phyloP scores from a whole-genome alignment of 2,797 vertebrate species.

The Peromyscus aztecus region DNA sequence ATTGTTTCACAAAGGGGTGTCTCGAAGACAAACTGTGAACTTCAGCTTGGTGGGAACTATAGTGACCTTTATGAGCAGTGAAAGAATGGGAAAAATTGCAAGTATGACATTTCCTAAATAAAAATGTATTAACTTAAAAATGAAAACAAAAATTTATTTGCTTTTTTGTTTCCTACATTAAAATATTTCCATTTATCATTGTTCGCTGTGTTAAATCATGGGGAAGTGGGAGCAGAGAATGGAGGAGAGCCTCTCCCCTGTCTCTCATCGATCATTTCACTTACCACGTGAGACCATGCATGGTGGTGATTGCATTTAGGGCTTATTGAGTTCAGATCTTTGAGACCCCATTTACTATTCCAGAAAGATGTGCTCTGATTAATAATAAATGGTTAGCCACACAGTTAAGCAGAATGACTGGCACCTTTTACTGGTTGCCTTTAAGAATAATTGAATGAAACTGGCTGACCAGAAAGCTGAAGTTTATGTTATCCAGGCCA shows the following conservation, averaged over 20 bases:
- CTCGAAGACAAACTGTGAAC: background rate
- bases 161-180: background rate
- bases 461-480: conserved; percentile 58
- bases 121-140: background rate
- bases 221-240: background rate
- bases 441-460: conserved; percentile 74
- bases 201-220: background rate
- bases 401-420: conserved; percentile 77
- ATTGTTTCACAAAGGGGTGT: background rate
- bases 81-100: background rate
- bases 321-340: conserved; percentile 76
- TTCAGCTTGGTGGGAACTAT: background rate
- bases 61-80: background rate
- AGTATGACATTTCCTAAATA: background rate
- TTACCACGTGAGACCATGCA: conserved; percentile 51
- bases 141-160: background rate
- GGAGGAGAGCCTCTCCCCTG: background rate
- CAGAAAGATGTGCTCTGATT: conserved; percentile 78
- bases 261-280: conserved; percentile 62
- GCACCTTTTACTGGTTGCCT: conserved; percentile 75
- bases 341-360: conserved; percentile 70
- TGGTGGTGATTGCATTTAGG: conserved; percentile 64
- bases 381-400: conserved; percentile 84
- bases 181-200: background rate
- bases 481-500: conserved; percentile 2